Conservation (phyloP, 2,797 vertebrate species). For the Stomatorhinus walkeri region DNA sequence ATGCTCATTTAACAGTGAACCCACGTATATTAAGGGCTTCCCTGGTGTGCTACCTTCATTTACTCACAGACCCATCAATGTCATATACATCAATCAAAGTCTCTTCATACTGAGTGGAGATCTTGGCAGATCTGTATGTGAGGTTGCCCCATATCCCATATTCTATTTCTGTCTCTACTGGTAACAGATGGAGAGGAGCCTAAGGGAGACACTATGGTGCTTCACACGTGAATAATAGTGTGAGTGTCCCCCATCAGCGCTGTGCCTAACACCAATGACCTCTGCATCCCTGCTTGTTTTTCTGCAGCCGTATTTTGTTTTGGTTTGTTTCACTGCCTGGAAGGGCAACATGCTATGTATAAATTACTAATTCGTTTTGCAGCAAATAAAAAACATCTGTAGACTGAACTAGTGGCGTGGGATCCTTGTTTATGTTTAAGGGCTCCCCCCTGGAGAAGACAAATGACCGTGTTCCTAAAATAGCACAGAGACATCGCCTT, state of each 20-base stretch:
- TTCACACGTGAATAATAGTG: background rate
- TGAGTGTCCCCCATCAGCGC: constrained; percentile 18
- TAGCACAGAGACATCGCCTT: background rate
- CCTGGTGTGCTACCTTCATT: background rate
- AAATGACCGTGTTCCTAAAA: constrained; percentile 13
- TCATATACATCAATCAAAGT: background rate
- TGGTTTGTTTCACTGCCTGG: constrained; percentile 29
- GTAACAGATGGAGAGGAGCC: constrained; percentile 2
- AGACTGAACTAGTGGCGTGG: constrained; percentile 30
- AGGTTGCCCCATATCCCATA: background rate
- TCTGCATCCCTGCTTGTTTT: constrained; percentile 24
- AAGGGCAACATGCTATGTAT: constrained; percentile 39
- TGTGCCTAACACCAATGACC: constrained; percentile 24
- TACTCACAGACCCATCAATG: background rate
- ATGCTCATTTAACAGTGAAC: background rate
- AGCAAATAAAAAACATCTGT: constrained; percentile 41
- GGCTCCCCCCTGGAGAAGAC: constrained; percentile 15
- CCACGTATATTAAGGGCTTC: background rate
- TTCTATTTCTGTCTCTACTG: background rate
- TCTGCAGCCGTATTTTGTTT: background rate
- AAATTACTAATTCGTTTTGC: constrained; percentile 38
- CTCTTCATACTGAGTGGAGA: background rate
- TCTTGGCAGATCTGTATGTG: background rate
- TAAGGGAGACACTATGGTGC: background rate
- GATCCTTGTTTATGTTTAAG: constrained; percentile 22